A percentile compares a stretch with the other conserved stretches of the same genome.
phyloP scores from a whole-genome alignment of 2,797 vertebrate genomes.

The Carapus acus region DNA sequence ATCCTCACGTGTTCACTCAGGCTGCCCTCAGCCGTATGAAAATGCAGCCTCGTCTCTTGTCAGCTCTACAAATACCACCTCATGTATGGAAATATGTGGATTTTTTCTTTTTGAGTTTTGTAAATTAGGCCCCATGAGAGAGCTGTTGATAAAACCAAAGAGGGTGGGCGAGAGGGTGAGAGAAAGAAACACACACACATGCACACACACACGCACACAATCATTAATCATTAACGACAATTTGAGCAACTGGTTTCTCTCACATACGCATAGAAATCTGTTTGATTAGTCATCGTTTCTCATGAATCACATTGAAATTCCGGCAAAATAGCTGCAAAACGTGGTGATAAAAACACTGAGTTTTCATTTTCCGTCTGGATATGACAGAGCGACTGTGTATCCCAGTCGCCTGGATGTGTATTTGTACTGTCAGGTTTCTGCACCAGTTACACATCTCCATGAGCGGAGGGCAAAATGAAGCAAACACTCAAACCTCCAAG shows the following conservation, averaged over 20 bases:
- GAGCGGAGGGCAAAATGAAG: constrained; percentile 30
- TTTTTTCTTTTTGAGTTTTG: constrained; percentile 17
- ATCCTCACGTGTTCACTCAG: background rate
- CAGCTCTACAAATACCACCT: constrained; percentile 16
- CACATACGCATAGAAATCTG: constrained; percentile 20
- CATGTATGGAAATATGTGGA: constrained; percentile 22
- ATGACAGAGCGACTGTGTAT: constrained; percentile 24
- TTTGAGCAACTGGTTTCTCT: constrained; percentile 20
- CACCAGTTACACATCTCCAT: constrained; percentile 33
- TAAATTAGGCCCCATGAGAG: constrained; percentile 50
- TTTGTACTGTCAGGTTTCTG: constrained; percentile 38
- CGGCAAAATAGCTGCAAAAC: constrained; percentile 16
- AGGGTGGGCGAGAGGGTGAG: too few species aligned
- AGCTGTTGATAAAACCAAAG: background rate
- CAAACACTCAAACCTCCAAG: constrained; percentile 15
- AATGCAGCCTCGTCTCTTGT: constrained; percentile 2
- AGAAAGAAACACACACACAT: constrained; percentile 26
- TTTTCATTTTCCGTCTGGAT: constrained; percentile 22
- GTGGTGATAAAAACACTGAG: constrained; percentile 29
- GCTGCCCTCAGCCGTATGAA: constrained; percentile 12
- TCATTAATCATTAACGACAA: constrained; percentile 49
- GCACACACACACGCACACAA: constrained; percentile 22
- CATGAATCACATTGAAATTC: constrained; percentile 34
- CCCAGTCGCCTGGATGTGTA: constrained; percentile 1
- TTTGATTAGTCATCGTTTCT: constrained; percentile 34